Percentiles rank a stretch among this genome's conserved stretches.
Conservation (phyloP, 2,797 vertebrate species). For the Anguilla obscura region DNA sequence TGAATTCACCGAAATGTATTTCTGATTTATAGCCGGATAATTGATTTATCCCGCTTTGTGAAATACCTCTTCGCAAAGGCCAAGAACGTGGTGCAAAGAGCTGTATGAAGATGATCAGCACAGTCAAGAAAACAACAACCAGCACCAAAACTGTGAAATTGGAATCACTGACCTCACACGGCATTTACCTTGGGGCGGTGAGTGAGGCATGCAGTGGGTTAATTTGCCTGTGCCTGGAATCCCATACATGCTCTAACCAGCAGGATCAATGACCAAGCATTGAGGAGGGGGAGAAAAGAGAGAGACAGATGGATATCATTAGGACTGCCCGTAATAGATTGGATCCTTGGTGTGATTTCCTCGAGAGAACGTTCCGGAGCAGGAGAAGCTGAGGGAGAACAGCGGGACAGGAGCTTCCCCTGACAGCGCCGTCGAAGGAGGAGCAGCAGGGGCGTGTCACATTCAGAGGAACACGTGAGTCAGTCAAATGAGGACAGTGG, state of each 20-base stretch:
- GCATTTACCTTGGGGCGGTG: not conserved
- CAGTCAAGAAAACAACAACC: not conserved
- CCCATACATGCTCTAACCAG: not conserved
- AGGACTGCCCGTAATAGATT: not conserved
- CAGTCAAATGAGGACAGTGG: slow-evolving; percentile 13
- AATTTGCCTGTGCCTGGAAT: slow-evolving; percentile 11
- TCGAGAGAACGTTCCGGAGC: not conserved
- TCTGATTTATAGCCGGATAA: not conserved
- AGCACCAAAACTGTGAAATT: not conserved
- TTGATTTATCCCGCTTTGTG: not conserved
- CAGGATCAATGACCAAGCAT: not conserved
- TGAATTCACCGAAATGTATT: not conserved
- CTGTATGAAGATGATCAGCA: not conserved
- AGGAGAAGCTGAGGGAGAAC: not conserved
- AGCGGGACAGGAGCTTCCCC: not conserved
- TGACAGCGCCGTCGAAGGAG: not conserved
- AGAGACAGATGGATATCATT: slow-evolving; percentile 6
- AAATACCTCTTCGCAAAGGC: not conserved
- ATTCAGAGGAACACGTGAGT: not conserved
- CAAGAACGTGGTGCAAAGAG: not conserved
- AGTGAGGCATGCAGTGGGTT: not conserved
- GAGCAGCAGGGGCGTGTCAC: not conserved
- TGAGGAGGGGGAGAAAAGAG: not conserved
- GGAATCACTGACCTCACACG: not conserved
- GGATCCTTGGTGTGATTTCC: not conserved